Conservation (phyloP, 2,888 invertebrate genomes). For the Achlya flavicornis region DNA sequence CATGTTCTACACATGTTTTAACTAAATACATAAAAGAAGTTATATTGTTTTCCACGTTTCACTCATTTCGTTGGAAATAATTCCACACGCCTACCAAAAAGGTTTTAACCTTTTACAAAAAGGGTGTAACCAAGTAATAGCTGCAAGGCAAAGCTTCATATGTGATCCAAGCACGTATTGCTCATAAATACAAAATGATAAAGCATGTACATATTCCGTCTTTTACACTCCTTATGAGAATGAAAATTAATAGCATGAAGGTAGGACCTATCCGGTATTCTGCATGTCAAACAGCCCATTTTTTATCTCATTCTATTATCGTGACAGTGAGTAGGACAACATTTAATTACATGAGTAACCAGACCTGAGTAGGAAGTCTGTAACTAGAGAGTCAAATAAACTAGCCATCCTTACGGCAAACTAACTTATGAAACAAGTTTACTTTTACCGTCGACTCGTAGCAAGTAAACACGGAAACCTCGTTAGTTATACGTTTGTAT, state of each 20-base stretch:
- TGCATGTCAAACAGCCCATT: neutral
- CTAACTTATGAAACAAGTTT: slow-evolving; percentile 30
- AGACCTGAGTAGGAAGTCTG: neutral
- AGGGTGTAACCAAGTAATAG: neutral
- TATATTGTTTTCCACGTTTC: neutral
- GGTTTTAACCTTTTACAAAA: neutral
- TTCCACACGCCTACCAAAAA: neutral
- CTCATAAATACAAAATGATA: neutral
- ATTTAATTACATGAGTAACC: neutral
- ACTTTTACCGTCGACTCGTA: slow-evolving; percentile 18
- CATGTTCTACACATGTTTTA: no score
- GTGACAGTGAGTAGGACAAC: neutral
- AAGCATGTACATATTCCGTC: neutral
- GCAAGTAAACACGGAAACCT: slow-evolving; percentile 21
- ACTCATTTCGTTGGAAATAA: neutral
- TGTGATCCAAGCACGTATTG: slow-evolving; percentile 2
- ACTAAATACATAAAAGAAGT: no score
- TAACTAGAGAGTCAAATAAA: slow-evolving; percentile 26
- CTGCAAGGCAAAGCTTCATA: neutral
- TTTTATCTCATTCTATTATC: neutral
- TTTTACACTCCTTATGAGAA: neutral
- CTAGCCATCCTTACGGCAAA: slow-evolving; percentile 25
- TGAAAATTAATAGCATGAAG: neutral
- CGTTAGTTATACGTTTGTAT: slow-evolving; percentile 20
- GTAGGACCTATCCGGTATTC: neutral